phyloP scores from a whole-genome alignment of 1,140 invertebrate species.

The Pogonognathellus flavescens region DNA sequence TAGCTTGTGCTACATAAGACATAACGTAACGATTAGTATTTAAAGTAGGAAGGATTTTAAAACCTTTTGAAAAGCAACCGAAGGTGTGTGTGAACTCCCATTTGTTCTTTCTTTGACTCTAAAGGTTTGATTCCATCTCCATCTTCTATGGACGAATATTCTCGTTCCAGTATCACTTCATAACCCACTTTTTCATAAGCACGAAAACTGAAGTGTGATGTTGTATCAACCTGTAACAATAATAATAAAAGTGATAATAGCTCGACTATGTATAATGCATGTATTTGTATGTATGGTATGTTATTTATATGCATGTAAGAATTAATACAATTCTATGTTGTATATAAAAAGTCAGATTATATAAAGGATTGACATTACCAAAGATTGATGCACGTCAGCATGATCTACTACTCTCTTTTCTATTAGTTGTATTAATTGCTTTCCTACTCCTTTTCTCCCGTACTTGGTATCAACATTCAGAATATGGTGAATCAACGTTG shows the following conservation, averaged over 20 bases:
- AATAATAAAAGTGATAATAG: too few relatives aligned
- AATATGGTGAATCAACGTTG: neutral
- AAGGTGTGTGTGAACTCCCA: slow-evolving; percentile 6
- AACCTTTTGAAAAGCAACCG: neutral
- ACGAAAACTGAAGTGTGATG: neutral
- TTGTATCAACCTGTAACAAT: slow-evolving; percentile 2
- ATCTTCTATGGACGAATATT: neutral
- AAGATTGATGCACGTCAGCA: neutral
- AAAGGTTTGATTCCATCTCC: neutral
- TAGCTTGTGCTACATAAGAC: too few relatives aligned
- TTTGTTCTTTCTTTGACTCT: neutral
- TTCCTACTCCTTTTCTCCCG: slow-evolving; percentile 15
- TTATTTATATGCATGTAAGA: too few relatives aligned
- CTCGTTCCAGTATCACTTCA: neutral
- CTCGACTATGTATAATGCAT: too few relatives aligned
- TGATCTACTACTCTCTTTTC: neutral
- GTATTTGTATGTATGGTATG: too few relatives aligned
- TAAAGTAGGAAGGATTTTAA: neutral
- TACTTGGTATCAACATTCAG: neutral
- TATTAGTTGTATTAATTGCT: neutral
- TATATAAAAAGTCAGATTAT: too few relatives aligned
- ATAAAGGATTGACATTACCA: too few relatives aligned
- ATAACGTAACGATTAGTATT: too few relatives aligned
- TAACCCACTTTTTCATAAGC: neutral
- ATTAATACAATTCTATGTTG: too few relatives aligned